phyloP scores from a whole-genome alignment of 2,113 vertebrate species.

The Oxyruncus cristatus region DNA sequence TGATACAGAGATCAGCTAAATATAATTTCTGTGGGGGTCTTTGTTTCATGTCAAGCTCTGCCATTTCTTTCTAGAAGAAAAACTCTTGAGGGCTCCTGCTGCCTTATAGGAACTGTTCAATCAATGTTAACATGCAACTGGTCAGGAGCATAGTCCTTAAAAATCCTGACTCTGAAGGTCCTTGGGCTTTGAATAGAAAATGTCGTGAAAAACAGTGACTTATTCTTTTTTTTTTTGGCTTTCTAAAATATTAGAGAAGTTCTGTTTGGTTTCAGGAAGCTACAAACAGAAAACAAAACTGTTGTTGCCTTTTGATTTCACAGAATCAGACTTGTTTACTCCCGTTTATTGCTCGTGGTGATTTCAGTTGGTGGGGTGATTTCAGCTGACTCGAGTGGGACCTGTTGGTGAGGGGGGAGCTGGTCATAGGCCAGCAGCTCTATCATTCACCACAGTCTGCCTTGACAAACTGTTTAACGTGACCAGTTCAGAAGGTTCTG shows the following conservation, averaged over 20 bases:
- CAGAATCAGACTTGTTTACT: neutral
- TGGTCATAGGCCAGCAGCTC: constrained; percentile 44
- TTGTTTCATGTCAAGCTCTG: neutral
- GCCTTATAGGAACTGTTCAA: constrained; percentile 64
- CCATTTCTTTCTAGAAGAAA: constrained; percentile 27
- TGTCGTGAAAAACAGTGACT: neutral
- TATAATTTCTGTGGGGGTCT: constrained; percentile 22
- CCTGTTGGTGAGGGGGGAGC: constrained; percentile 53
- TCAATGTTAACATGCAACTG: constrained; percentile 36
- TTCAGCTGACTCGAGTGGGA: constrained; percentile 53
- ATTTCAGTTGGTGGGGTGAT: constrained; percentile 46
- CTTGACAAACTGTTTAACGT: constrained; percentile 5
- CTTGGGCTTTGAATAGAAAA: constrained; percentile 3
- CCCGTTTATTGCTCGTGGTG: constrained; percentile 8
- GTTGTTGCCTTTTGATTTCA: constrained; percentile 37
- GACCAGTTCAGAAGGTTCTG: constrained; percentile 56
- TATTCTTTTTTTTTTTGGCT: neutral
- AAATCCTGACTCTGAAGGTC: constrained; percentile 19
- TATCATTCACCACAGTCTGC: constrained; percentile 53
- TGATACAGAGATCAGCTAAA: constrained; percentile 33
- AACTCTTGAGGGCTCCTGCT: constrained; percentile 50
- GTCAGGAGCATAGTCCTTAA: neutral
- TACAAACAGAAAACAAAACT: constrained; percentile 31
- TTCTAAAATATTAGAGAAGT: neutral
- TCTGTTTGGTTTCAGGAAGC: neutral